Evolutionary conservation across 2,113 vertebrate species (phyloP).

Genomic region (Mobula birostris): DNA sequence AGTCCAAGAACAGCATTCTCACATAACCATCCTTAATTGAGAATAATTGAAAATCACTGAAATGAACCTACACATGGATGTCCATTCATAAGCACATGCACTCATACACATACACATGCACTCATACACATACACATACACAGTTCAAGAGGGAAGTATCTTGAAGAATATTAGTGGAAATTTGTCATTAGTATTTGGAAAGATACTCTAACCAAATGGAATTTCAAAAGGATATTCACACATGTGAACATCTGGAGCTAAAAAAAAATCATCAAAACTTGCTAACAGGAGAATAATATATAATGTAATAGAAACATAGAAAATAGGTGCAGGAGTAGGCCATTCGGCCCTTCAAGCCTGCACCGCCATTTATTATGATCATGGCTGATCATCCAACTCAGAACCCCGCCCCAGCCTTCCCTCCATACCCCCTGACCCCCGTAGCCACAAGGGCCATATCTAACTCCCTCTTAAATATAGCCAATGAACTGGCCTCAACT

Average conservation of each 20-base stretch:
- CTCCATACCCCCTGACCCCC: too few species aligned
- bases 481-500: too few species aligned
- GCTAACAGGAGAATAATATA: background rate
- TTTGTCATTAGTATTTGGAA: background rate
- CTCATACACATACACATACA: background rate
- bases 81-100: background rate
- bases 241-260: background rate
- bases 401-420: too few species aligned
- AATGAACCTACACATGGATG: background rate
- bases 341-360: too few species aligned
- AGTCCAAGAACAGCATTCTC: too few species aligned
- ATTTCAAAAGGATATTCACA: background rate
- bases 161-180: background rate
- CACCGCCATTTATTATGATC: too few species aligned
- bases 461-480: too few species aligned
- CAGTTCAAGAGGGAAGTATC: background rate
- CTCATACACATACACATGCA: background rate
- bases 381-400: too few species aligned
- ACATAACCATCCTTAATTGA: too few species aligned
- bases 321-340: too few species aligned
- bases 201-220: background rate
- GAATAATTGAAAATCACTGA: background rate
- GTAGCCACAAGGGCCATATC: too few species aligned
- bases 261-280: background rate
- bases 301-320: too few species aligned